Evolutionary conservation across 2,888 invertebrate species (phyloP).

Genomic region (Aricia artaxerxes): DNA sequence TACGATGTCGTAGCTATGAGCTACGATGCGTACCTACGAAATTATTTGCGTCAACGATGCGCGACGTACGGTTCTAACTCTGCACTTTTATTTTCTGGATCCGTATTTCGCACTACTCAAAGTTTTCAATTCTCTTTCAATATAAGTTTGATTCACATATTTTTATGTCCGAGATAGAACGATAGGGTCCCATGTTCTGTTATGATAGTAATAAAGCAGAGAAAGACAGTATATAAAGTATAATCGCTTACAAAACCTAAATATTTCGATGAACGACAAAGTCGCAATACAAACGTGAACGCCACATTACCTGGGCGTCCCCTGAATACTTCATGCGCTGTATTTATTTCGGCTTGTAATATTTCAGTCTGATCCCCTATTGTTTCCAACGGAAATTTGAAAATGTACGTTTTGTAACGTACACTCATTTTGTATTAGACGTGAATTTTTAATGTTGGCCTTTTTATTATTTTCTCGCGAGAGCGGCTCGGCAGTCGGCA

Average conservation of each 20-base stretch:
- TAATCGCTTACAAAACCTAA: not conserved
- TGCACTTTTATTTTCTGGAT: not conserved
- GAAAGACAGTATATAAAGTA: no score
- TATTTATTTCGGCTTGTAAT: slow-evolving; percentile 80
- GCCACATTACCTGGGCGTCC: slow-evolving; percentile 74
- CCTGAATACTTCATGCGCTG: slow-evolving; percentile 77
- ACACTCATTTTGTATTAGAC: slow-evolving; percentile 54
- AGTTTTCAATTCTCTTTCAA: not conserved
- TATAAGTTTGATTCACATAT: not conserved
- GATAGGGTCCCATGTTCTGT: not conserved
- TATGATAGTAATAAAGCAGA: no score
- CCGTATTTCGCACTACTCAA: not conserved
- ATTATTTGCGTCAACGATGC: not conserved
- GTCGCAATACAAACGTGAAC: slow-evolving; percentile 41
- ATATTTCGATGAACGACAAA: not conserved
- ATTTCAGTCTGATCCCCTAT: slow-evolving; percentile 73
- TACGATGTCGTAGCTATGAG: no score
- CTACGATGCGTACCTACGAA: not conserved
- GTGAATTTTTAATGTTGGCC: slow-evolving; percentile 27
- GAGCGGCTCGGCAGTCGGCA: slow-evolving; percentile 6
- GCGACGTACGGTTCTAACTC: not conserved
- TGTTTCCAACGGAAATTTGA: slow-evolving; percentile 58
- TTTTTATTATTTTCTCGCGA: slow-evolving; percentile 29
- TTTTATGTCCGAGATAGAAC: not conserved
- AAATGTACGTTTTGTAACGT: slow-evolving; percentile 29